phyloP scores from a whole-genome alignment of 2,113 vertebrate species.

The Pelecanoides urinatrix region DNA sequence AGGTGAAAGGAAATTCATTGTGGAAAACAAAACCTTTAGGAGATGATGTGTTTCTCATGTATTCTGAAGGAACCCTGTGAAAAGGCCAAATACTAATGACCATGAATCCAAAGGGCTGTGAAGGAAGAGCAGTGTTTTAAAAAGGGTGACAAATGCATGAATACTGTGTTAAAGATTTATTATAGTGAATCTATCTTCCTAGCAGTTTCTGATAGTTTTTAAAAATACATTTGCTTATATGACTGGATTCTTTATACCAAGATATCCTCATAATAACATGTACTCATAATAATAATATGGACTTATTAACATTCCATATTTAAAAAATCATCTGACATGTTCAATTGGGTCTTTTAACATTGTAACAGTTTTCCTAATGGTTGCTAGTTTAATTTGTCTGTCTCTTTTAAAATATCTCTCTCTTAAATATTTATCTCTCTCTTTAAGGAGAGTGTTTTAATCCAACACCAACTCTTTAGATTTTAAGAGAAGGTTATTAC shows the following conservation, averaged over 20 bases:
- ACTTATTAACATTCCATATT: not conserved
- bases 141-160: not conserved
- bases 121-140: not conserved
- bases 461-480: not conserved
- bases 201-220: not conserved
- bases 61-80: not conserved
- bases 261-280: not conserved
- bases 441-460: not conserved
- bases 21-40: not conserved
- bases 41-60: not conserved
- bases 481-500: constrained; percentile 33
- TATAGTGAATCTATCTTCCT: not conserved
- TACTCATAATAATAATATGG: not conserved
- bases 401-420: constrained; percentile 2
- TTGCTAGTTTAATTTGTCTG: constrained; percentile 29
- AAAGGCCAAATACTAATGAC: not conserved
- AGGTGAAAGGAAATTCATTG: not conserved
- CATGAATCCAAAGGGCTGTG: not conserved
- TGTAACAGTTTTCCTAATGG: not conserved
- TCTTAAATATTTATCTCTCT: constrained; percentile 32
- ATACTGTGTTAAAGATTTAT: not conserved
- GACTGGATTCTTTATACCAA: not conserved
- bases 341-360: not conserved
- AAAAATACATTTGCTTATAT: not conserved
- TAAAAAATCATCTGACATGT: not conserved